Base-by-base conservation (phyloP, 2,797 vertebrate genomes). In the Neomorphus geoffroyi region DNA sequence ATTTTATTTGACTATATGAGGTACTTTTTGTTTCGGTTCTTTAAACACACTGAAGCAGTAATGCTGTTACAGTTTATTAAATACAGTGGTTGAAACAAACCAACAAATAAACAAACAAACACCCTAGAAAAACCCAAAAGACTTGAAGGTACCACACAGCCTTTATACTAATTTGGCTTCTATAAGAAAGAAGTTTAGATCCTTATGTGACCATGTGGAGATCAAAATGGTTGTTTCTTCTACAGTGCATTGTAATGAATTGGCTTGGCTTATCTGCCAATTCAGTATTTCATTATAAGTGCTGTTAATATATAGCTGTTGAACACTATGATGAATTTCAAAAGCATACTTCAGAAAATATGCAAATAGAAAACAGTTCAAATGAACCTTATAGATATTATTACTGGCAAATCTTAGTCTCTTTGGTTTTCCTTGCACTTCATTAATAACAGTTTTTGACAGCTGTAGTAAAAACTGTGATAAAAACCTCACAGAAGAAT, bases 311-410 rank as follows among this genome's bases (percentile, higher is more conserved):
- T 51, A 6, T 80, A 80, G 27, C 30, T 92, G 45, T 86, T 2
- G 1, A 73, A 83, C 33, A 78, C 33, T 37, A 26, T 15, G 13
- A 50, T 35, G 65, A 45, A 74, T 82, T 91, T 79, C 72, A 81
- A 90, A 88, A 84, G 28, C 62, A 66, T n/a, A 61, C 46, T 83
- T 93, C 50, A 91, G 66, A 83, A 92, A 95, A 78, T 26, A 86
- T 6, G 53, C 16, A 73, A 88, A 65, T 30, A 90, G 69, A 80
- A 79, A 72, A 75, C 27, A 86, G 60, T 75, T n/a, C 73, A 88
- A 72, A 66, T 64, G 12, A 88, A 67, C 46, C 12, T 72, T 83
- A 51, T 8, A 35, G 80, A 32, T 86, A 72, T 67, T 71, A 9
- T 61, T 72, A 39, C 30, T 81, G 50, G 69, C 43, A 92, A 86